These are phyloP conservation scores for Philereme transversata DNA, from an alignment of 2,888 invertebrate genomes.

Conservation along the genomic window DNA sequence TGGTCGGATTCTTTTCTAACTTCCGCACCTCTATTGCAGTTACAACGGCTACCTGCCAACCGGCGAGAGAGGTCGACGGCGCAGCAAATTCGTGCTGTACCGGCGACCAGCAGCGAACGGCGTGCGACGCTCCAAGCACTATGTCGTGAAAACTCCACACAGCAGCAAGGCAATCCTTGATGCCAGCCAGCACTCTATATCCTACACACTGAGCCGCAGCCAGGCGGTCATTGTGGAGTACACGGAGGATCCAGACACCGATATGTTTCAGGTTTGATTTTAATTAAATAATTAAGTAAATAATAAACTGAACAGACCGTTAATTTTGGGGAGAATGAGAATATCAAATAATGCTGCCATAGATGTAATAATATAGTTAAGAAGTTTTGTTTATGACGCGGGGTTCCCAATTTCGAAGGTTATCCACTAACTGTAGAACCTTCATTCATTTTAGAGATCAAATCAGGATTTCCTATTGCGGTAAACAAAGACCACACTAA, in stretches of 20 bases:
- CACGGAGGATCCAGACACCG: conserved; percentile 96
- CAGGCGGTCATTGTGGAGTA: conserved; percentile 99
- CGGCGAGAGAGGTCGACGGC: conserved; percentile 95
- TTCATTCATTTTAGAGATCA: conserved; percentile 6
- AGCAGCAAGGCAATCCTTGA: conserved; percentile 97
- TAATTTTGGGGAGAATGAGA: too few relatives aligned
- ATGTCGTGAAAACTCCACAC: conserved; percentile 97
- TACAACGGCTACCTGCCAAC: conserved; percentile 97
- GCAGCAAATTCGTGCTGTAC: conserved; percentile 96
- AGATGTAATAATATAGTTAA: too few relatives aligned
- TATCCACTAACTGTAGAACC: neutral
- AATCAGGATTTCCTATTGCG: conserved; percentile 17
- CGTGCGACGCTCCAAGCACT: conserved; percentile 96
- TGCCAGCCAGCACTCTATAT: conserved; percentile 97
- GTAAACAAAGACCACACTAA: conserved; percentile 30
- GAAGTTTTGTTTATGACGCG: neutral
- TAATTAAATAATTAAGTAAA: neutral
- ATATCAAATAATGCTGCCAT: too few relatives aligned
- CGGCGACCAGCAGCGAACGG: conserved; percentile 94
- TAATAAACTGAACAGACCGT: neutral
- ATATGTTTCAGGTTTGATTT: conserved; percentile 97
- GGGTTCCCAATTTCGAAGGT: neutral
- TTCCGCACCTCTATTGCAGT: conserved; percentile 70
- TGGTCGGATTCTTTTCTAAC: conserved; percentile 1
- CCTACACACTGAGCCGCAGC: conserved; percentile 97